Conservation (phyloP, 2,113 vertebrate species). For the Candoia aspera region DNA sequence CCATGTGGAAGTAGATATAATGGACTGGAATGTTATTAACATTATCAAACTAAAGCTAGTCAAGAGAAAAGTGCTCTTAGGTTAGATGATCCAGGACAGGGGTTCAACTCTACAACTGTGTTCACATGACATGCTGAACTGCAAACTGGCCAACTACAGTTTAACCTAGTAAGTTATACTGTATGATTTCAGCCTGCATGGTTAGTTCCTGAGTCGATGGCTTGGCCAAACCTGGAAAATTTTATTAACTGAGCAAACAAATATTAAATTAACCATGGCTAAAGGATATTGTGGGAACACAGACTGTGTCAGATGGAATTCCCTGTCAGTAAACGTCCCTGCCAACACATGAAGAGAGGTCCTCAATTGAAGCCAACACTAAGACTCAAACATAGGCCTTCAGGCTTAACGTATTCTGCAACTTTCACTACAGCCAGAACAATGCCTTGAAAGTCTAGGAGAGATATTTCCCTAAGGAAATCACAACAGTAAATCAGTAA, state of each 20-base stretch:
- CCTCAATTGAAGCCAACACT: background rate
- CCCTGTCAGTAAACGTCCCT: background rate
- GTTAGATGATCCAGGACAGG: background rate
- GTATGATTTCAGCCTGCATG: background rate
- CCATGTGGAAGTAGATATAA: background rate
- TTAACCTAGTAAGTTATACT: too few species aligned
- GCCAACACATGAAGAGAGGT: background rate
- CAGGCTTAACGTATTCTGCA: background rate
- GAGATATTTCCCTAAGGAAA: background rate
- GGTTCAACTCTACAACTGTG: background rate
- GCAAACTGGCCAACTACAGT: background rate
- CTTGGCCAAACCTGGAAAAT: background rate
- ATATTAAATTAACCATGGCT: background rate
- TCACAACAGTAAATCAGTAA: slow-evolving; percentile 14
- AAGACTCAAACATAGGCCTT: background rate
- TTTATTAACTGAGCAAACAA: background rate
- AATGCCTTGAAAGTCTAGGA: background rate
- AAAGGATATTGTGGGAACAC: background rate
- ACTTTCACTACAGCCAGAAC: background rate
- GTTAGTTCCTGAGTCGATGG: background rate
- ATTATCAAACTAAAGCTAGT: background rate
- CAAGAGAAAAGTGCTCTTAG: background rate
- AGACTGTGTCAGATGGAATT: background rate
- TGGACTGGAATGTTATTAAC: background rate
- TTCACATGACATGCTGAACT: background rate